These are phyloP conservation scores for Choloepus hoffmanni DNA, from an alignment of 2,113 vertebrate genomes.

Conservation along the genomic window DNA sequence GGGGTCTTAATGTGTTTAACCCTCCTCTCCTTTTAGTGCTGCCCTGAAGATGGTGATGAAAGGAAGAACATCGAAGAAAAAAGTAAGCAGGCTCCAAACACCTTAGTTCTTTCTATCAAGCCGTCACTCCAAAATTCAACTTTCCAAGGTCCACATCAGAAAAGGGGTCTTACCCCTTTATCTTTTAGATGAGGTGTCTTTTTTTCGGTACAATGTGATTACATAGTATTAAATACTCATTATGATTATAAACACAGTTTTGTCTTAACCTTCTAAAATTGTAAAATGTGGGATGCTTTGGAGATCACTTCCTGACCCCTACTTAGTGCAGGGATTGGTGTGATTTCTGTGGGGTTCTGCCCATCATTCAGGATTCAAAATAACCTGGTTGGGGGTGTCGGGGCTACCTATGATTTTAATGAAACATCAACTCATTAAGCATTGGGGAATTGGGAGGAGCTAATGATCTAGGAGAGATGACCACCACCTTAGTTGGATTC, in stretches of 20 bases:
- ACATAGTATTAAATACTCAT: background rate
- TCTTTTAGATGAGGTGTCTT: background rate
- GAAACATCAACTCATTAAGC: background rate
- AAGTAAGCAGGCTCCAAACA: slow-evolving; percentile 69
- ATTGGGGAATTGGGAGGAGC: background rate
- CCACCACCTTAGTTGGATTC: background rate
- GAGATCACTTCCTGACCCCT: background rate
- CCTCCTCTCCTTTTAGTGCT: slow-evolving; percentile 66
- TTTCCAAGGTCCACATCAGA: background rate
- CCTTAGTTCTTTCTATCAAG: background rate
- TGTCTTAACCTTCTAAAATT: slow-evolving; percentile 17
- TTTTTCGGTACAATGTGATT: background rate
- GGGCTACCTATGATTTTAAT: background rate
- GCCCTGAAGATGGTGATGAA: slow-evolving; percentile 55
- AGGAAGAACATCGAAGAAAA: slow-evolving; percentile 60
- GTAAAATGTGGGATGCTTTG: background rate
- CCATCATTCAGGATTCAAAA: background rate
- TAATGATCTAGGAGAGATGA: background rate
- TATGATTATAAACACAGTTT: background rate
- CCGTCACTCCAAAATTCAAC: background rate
- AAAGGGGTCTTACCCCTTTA: background rate
- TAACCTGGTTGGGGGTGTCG: background rate
- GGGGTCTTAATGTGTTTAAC: background rate
- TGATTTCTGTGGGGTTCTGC: background rate
- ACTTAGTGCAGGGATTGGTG: background rate